Conservation (phyloP, 2,113 vertebrate genomes). For the Apodemus sylvaticus region DNA sequence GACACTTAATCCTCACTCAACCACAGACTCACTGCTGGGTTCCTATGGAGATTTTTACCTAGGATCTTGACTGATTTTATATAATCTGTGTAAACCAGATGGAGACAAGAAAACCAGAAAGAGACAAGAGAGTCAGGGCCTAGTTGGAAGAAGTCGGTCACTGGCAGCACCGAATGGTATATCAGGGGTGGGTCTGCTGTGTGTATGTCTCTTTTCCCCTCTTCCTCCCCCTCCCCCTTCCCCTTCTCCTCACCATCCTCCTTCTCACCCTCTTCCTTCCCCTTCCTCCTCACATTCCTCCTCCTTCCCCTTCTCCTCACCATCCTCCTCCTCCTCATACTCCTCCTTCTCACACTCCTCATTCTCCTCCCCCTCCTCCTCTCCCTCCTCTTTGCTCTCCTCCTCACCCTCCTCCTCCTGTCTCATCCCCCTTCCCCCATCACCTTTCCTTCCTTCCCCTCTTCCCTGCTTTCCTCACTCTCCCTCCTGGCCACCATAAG, state of each 20-base stretch:
- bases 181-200: no score
- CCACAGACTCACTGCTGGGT: not conserved
- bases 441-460: not conserved
- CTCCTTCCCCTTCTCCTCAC: no score
- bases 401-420: no score
- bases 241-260: no score
- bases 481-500: not conserved
- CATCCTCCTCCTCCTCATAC: no score
- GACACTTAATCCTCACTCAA: conserved; percentile 17
- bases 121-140: not conserved
- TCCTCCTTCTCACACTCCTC: no score
- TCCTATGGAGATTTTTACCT: not conserved
- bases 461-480: not conserved
- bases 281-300: no score
- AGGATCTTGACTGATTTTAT: not conserved
- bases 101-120: not conserved
- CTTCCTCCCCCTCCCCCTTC: no score
- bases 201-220: no score
- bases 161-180: not conserved
- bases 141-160: not conserved
- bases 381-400: no score
- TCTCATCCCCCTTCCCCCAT: no score
- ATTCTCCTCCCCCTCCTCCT: no score
- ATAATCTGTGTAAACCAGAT: not conserved
- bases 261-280: not conserved